These are phyloP conservation scores for Plagodis pulveraria DNA, from an alignment of 2,888 invertebrate genomes.

Conservation along the genomic window DNA sequence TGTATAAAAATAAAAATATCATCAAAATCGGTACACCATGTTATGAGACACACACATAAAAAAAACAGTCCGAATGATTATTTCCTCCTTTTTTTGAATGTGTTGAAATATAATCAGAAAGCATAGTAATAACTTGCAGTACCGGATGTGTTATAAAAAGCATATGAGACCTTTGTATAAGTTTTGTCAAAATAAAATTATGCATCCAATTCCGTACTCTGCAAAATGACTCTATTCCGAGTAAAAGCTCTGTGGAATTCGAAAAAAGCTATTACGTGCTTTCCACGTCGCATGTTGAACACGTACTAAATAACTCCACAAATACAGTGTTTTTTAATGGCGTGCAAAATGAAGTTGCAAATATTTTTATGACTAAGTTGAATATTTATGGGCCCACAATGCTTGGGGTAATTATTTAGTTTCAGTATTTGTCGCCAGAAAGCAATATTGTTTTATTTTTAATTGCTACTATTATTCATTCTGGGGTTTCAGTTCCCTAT, in stretches of 20 bases:
- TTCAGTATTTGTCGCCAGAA: conserved; percentile 3
- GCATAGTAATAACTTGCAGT: no score
- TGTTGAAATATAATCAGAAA: no score
- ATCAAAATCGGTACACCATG: no score
- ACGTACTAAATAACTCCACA: conserved; percentile 47
- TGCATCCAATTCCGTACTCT: conserved; percentile 40
- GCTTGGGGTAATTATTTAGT: conserved; percentile 3
- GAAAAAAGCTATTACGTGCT: conserved; percentile 46
- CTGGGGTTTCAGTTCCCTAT: no score
- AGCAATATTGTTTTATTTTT: conserved; percentile 3
- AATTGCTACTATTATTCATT: no score
- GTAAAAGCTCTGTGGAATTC: conserved; percentile 48
- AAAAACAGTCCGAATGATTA: no score
- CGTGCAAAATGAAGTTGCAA: conserved; percentile 51
- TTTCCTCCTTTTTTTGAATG: no score
- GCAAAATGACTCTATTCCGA: conserved; percentile 57
- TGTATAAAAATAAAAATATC: no score
- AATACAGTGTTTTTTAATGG: conserved; percentile 49
- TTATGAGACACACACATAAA: no score
- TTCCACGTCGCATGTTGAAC: conserved; percentile 50
- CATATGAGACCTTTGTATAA: background rate
- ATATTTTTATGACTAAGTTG: conserved; percentile 40
- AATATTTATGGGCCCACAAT: conserved; percentile 30
- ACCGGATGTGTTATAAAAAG: no score
- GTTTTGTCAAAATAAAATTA: conserved; percentile 40